A percentile compares a stretch with the other conserved stretches of the same genome.
Evolutionary conservation across 1,140 invertebrate species (phyloP).

Genomic region (Araneus ventricosus): DNA sequence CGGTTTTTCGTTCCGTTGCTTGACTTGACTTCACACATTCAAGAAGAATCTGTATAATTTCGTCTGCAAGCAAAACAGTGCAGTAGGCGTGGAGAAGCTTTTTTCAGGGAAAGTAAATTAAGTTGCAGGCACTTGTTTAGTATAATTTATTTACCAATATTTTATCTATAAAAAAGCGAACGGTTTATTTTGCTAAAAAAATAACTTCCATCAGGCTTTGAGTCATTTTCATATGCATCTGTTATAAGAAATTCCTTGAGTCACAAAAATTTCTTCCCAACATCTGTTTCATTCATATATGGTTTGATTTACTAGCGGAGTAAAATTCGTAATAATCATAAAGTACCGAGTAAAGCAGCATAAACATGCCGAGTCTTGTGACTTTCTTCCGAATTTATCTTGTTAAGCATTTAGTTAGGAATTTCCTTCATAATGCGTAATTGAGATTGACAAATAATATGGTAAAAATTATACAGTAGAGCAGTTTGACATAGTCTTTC

Average conservation of each 20-base stretch:
- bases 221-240: background rate
- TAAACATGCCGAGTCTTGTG: background rate
- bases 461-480: too few relatives aligned
- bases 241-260: background rate
- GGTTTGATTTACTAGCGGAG: background rate
- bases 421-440: background rate
- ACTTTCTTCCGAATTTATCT: background rate
- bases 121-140: background rate
- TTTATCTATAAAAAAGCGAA: background rate
- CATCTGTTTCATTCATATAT: background rate
- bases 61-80: constrained; percentile 14
- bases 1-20: background rate
- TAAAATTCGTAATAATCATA: constrained; percentile 3
- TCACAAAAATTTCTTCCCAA: background rate
- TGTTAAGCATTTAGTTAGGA: background rate
- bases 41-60: background rate
- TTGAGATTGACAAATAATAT: too few relatives aligned
- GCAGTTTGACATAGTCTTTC: too few relatives aligned
- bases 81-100: background rate
- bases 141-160: background rate
- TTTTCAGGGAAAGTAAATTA: background rate
- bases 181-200: background rate
- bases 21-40: background rate
- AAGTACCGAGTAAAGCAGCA: background rate
- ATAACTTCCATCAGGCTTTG: background rate